Conservation (phyloP, 2,797 vertebrate species). For the Lepus townsendii region DNA sequence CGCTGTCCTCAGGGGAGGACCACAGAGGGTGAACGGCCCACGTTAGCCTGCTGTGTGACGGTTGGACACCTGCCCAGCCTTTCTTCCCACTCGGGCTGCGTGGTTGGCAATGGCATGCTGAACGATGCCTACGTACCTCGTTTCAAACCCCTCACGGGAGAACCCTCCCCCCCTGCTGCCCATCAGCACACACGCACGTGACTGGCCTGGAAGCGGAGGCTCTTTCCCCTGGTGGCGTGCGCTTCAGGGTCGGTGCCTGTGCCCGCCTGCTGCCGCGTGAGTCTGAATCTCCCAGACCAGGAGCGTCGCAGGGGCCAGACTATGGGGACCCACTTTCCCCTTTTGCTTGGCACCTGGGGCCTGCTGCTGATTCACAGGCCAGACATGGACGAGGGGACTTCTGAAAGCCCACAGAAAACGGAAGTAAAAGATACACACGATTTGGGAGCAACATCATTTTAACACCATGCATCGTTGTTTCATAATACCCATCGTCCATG, state of each 20-base stretch:
- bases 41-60: not conserved
- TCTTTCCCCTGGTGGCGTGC: not conserved
- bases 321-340: fast-evolving
- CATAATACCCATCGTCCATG: too few relatives aligned
- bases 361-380: not conserved
- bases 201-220: fast-evolving
- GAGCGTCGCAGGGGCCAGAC: fast-evolving
- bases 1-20: too few relatives aligned
- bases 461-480: too few relatives aligned
- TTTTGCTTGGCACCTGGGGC: not conserved
- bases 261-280: too few relatives aligned
- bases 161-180: fast-evolving
- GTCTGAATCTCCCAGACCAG: not conserved
- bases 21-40: not conserved
- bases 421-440: too few relatives aligned
- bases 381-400: not conserved
- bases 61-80: not conserved
- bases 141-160: not conserved
- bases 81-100: not conserved
- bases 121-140: not conserved
- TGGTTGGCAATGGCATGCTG: not conserved
- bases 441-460: too few relatives aligned
- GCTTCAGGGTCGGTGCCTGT: not conserved
- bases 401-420: too few relatives aligned
- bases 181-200: fast-evolving